Evolutionary conservation across 2,888 invertebrate genomes (phyloP).

Genomic region (Cephus pygmeus): DNA sequence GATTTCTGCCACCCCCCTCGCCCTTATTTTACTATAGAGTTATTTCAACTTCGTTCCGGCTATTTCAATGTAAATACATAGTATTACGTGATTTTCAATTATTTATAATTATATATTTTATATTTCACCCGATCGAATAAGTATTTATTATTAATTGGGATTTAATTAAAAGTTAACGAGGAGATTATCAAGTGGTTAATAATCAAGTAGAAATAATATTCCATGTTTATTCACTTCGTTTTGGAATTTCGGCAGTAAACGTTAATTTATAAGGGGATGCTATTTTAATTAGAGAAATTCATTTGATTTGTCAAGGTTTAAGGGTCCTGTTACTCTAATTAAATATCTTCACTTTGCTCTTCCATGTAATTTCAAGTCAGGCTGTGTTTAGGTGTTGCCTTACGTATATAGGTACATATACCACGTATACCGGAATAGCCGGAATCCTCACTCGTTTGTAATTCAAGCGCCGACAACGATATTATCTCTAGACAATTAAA

Average conservation of each 20-base stretch:
- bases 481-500: conserved; percentile 56
- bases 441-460: background rate
- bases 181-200: background rate
- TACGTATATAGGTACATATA: background rate
- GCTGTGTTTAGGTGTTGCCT: background rate
- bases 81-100: background rate
- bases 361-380: background rate
- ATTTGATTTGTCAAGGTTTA: background rate
- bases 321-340: background rate
- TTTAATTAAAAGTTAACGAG: background rate
- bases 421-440: background rate
- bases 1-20: conserved; percentile 10
- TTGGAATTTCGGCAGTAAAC: background rate
- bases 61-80: background rate
- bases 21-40: background rate
- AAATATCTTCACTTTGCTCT: background rate
- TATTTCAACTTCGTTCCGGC: background rate
- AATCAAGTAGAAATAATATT: background rate
- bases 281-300: background rate
- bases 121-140: background rate
- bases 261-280: background rate
- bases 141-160: background rate
- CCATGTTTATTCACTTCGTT: background rate
- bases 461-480: conserved; percentile 30
- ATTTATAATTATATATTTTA: background rate